phyloP scores from a whole-genome alignment of 37 sponge, comb jelly and placozoan genomes.

The Spongia lamella region DNA sequence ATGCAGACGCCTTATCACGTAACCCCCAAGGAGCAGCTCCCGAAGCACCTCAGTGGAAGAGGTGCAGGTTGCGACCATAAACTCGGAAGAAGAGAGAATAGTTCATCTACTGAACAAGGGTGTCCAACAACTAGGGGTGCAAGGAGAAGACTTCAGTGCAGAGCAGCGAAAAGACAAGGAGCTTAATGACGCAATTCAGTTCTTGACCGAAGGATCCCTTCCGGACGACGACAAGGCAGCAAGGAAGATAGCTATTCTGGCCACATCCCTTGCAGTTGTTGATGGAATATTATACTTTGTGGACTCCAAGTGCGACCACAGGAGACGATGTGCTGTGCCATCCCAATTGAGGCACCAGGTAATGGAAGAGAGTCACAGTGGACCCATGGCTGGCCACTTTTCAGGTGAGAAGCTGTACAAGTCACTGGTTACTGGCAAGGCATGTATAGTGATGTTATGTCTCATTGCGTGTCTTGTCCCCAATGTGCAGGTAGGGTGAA shows the following conservation, averaged over 20 bases:
- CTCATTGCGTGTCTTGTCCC: slow-evolving; percentile 26
- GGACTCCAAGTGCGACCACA: slow-evolving; percentile 18
- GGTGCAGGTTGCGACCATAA: too few relatives aligned
- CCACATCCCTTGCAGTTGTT: slow-evolving; percentile 6
- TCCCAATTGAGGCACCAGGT: slow-evolving; percentile 12
- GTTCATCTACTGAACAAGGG: too few relatives aligned
- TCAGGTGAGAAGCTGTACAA: slow-evolving; percentile 40
- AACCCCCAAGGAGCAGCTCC: slow-evolving; percentile 3
- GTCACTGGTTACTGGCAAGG: slow-evolving; percentile 14
- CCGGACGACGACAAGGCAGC: slow-evolving; percentile 18
- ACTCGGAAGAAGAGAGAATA: too few relatives aligned
- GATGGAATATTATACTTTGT: slow-evolving; percentile 50
- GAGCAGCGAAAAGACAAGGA: slow-evolving; percentile 55
- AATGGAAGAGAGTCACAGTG: slow-evolving; percentile 43
- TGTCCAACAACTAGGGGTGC: not conserved
- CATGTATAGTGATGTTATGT: slow-evolving; percentile 41
- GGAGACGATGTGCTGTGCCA: slow-evolving; percentile 58
- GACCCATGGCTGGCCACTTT: slow-evolving; percentile 54
- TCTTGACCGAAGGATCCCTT: slow-evolving; percentile 18
- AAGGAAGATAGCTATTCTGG: slow-evolving; percentile 10
- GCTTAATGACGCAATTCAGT: slow-evolving; percentile 2
- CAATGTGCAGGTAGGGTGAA: slow-evolving; percentile 40
- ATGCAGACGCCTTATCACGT: slow-evolving; percentile 46
- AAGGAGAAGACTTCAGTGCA: not conserved
- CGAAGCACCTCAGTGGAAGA: not conserved